Evolutionary conservation across 2,797 vertebrate genomes (phyloP), one percentile per base, ranked within the genome.

Genomic region (Anabas testudineus): DNA sequence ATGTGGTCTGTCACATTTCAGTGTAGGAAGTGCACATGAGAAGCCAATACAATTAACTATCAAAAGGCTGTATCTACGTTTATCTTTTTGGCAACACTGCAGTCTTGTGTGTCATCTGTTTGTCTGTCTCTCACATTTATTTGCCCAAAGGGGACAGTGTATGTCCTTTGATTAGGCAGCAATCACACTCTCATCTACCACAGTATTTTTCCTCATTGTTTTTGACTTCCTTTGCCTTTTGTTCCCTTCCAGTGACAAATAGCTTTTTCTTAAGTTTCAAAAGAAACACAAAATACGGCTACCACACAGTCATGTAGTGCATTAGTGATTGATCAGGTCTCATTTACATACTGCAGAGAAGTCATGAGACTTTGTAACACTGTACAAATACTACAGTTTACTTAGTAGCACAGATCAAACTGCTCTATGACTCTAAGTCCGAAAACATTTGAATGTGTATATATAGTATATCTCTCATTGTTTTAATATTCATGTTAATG

Each of bases 81-180:
- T n/a, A n/a, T n/a, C 53, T 32, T 56, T 41, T 61, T 42, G 53
- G 34, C 48, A 49, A 48, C 52, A 34, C n/a, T 43, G 49, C 42
- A 37, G 10, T 63, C 36, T 54, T 67, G 37, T 21, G 34, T 63
- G 49, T 68, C 76, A 77, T 85, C 72, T 85, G 71, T 60, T 24
- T 41, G 54, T 67, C 63, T 64, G 30, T 53, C 55, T 53, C 28
- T 78, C 37, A 43, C 43, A 60, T 64, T 72, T 36, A 64, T 73
- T 62, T 65, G 47, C 6, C 81, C 41, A 24, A 55, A 74, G 77
- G 77, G 68, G 63, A 61, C 67, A 67, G 48, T 69, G 59, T 64
- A 22, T 54, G 49, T 15, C 39, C 63, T 76, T 36, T 64, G 22
- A 54, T 64, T 71, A 46, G 9, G 63, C 48, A 37, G 19, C 43